These are phyloP conservation scores for Porites cylindrica DNA, from an alignment of 92 coral and sea anemone species.

Conservation along the genomic window DNA sequence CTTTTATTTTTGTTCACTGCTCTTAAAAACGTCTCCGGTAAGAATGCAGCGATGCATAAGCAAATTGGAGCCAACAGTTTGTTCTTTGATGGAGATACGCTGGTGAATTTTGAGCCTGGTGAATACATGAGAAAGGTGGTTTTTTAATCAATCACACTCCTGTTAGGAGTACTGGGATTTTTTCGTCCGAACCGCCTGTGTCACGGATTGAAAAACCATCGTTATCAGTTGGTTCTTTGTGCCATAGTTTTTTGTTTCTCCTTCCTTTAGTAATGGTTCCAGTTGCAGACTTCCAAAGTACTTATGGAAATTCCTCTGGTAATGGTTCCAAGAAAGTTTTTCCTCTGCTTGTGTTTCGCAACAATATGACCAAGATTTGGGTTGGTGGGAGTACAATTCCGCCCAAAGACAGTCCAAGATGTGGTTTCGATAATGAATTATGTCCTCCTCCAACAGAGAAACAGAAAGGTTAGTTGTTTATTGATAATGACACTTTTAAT, in stretches of 20 bases:
- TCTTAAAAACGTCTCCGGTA: too few species aligned
- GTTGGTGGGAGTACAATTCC: conserved; percentile 59
- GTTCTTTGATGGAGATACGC: too few species aligned
- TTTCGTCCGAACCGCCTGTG: too few species aligned
- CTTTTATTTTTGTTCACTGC: too few species aligned
- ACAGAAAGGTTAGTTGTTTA: not conserved
- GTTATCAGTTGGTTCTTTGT: not conserved
- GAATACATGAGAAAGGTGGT: too few species aligned
- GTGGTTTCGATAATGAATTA: conserved; percentile 85
- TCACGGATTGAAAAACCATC: too few species aligned
- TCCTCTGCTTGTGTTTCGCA: conserved; percentile 60
- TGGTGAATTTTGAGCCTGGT: too few species aligned
- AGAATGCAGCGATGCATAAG: too few species aligned
- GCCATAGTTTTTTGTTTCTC: too few species aligned
- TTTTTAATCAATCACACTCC: too few species aligned
- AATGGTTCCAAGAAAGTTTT: conserved; percentile 40
- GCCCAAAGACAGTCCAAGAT: conserved; percentile 83
- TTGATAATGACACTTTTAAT: not conserved
- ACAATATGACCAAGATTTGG: conserved; percentile 75
- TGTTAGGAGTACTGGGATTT: too few species aligned
- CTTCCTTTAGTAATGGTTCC: conserved; percentile 45
- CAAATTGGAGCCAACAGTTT: too few species aligned
- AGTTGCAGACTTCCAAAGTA: conserved; percentile 75
- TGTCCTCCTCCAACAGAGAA: conserved; percentile 46
- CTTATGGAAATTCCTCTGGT: conserved; percentile 43